Evolutionary conservation across 2,888 invertebrate genomes (phyloP).

Genomic region (Brachyptera putata): DNA sequence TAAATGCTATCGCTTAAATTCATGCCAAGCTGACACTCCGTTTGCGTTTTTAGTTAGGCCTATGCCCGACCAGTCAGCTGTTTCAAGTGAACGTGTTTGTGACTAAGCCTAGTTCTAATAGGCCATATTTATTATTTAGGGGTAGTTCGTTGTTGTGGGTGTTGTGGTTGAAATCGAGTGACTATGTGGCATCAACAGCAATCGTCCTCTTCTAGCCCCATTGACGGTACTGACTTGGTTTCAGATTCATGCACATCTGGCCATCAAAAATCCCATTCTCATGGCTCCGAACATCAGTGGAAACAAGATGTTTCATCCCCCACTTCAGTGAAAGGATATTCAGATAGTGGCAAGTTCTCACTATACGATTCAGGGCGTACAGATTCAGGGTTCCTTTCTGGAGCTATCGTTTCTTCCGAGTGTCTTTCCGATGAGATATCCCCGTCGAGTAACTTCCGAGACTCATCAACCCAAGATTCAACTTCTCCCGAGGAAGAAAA

Average conservation of each 20-base stretch:
- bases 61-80: too few relatives aligned
- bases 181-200: conserved; percentile 29
- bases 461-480: conserved; percentile 28
- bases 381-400: conserved; percentile 51
- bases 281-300: conserved; percentile 22
- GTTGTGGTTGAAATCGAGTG: too few relatives aligned
- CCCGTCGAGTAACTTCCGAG: conserved; percentile 28
- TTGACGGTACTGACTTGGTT: conserved; percentile 31
- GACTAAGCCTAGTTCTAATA: too few relatives aligned
- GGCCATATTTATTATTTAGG: too few relatives aligned
- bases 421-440: conserved; percentile 35
- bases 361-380: conserved; percentile 38
- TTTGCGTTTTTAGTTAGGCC: too few relatives aligned
- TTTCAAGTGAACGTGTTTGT: too few relatives aligned
- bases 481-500: conserved; percentile 28
- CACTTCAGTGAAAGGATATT: conserved; percentile 28
- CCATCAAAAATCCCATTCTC: conserved; percentile 24
- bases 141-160: too few relatives aligned
- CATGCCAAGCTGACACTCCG: too few relatives aligned
- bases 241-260: conserved; percentile 28
- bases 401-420: conserved; percentile 41
- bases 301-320: conserved; percentile 24
- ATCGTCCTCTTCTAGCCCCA: conserved; percentile 15
- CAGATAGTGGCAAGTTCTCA: conserved; percentile 26
- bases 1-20: too few relatives aligned